Percentiles rank a stretch among this genome's conserved stretches.
Evolutionary conservation across 2,113 vertebrate genomes (phyloP).

Genomic region (Laticauda laticaudata): DNA sequence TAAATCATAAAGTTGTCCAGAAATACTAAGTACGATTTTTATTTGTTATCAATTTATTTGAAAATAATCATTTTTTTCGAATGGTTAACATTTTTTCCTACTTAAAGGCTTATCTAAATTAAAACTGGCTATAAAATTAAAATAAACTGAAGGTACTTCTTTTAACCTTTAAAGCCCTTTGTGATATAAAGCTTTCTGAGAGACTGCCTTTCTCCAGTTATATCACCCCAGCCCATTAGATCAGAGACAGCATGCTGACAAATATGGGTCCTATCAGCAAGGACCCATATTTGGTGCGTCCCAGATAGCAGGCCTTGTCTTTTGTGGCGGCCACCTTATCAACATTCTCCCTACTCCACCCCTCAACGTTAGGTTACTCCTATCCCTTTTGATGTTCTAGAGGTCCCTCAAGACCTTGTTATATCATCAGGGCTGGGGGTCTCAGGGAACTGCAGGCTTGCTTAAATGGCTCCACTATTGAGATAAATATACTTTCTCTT

Average conservation of each 20-base stretch:
- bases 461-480: neutral
- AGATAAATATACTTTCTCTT: neutral
- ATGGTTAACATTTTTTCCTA: neutral
- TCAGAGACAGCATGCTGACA: neutral
- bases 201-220: neutral
- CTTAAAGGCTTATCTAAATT: neutral
- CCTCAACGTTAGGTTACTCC: neutral
- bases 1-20: neutral
- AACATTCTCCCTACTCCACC: neutral
- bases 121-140: neutral
- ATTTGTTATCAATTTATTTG: neutral
- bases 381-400: neutral
- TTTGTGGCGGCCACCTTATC: neutral
- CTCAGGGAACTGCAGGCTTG: neutral
- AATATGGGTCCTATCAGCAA: neutral
- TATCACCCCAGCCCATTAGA: neutral
- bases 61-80: neutral
- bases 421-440: neutral
- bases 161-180: neutral
- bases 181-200: neutral
- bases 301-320: neutral
- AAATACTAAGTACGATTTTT: neutral
- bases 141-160: neutral
- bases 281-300: neutral
- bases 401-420: neutral